Base-by-base conservation (phyloP, 1,140 invertebrate genomes). In the Sycobia sp. region DNA sequence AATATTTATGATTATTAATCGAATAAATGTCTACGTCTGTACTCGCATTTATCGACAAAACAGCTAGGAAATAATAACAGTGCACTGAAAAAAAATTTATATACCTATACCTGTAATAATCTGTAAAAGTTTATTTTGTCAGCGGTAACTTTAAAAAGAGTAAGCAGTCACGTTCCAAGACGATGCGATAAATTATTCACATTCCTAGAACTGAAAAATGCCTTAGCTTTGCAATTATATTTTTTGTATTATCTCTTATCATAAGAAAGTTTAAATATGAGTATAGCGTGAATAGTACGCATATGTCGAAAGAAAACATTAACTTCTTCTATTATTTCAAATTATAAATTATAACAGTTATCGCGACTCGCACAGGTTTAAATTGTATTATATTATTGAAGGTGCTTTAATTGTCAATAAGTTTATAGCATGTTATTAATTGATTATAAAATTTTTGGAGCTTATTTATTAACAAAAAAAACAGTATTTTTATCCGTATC, bases 201-300 rank as follows among this genome's bases (percentile, higher is more conserved):
- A 71, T 69, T 73, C 67, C 68, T 70, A 72, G 56, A 66, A 59
- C 62, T 44, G 27, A 46, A 13, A 65, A 69, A 70, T 68, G 69
- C 71, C 68, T 70, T 70, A 70, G 70, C 68, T 72, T 73, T 73
- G 58, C 67, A 69, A 69, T 69, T 73, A 67, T 76, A 76, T 67
- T 73, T 75, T 73, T 75, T 71, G 66, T 70, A 71, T 67, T 46
- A 39, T 67, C 39, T 70, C 69, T 55, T 50, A 64, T 46, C 29
- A 58, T 58, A 44, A 64, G 36, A 57, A 39, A 50, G 3, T 43
- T 59, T 41, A 50, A 53, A 43, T 46, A 47, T 44, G 47, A 57
- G 25, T 49, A 65, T n/a, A 27, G 39, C 36, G 22, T 57, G 62
- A 43, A 44, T 57, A 9, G 32, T 56, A 41, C n/a, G 23, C 38